phyloP scores from a whole-genome alignment of 2,797 vertebrate species.

The Semotilus atromaculatus region DNA sequence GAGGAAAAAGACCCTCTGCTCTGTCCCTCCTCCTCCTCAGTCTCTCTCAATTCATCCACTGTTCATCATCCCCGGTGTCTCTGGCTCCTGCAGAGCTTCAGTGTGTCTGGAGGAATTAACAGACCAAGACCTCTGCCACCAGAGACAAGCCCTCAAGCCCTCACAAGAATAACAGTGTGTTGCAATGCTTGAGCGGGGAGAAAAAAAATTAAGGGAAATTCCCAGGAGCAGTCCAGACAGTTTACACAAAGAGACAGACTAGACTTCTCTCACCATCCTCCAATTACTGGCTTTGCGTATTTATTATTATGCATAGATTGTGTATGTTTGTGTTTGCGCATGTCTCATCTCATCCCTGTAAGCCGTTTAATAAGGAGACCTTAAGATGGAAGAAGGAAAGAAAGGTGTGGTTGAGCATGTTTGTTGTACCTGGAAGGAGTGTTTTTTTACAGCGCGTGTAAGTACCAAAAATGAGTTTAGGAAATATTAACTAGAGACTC shows the following conservation, averaged over 20 bases:
- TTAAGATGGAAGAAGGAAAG: slow-evolving; percentile 17
- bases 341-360: slow-evolving; percentile 32
- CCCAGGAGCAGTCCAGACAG: slow-evolving; percentile 57
- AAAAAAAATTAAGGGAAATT: slow-evolving; percentile 53
- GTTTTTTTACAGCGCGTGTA: neutral
- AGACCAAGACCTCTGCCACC: slow-evolving; percentile 46
- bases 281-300: slow-evolving; percentile 46
- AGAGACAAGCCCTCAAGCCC: slow-evolving; percentile 38
- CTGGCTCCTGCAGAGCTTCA: slow-evolving; percentile 47
- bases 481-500: neutral
- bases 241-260: slow-evolving; percentile 55
- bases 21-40: neutral
- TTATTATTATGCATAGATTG: slow-evolving; percentile 27
- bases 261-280: slow-evolving; percentile 55
- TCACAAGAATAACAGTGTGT: slow-evolving; percentile 53
- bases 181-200: slow-evolving; percentile 28
- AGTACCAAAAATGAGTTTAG: neutral
- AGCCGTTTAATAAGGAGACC: slow-evolving; percentile 38
- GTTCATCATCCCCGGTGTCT: slow-evolving; percentile 40
- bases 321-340: slow-evolving; percentile 37
- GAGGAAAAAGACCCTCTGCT: neutral
- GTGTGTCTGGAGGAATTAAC: slow-evolving; percentile 40
- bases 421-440: slow-evolving; percentile 50
- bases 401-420: slow-evolving; percentile 33
- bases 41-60: slow-evolving; percentile 3